Base-by-base conservation (phyloP, 2,888 invertebrate species). In the Ypsolopha sequella region DNA sequence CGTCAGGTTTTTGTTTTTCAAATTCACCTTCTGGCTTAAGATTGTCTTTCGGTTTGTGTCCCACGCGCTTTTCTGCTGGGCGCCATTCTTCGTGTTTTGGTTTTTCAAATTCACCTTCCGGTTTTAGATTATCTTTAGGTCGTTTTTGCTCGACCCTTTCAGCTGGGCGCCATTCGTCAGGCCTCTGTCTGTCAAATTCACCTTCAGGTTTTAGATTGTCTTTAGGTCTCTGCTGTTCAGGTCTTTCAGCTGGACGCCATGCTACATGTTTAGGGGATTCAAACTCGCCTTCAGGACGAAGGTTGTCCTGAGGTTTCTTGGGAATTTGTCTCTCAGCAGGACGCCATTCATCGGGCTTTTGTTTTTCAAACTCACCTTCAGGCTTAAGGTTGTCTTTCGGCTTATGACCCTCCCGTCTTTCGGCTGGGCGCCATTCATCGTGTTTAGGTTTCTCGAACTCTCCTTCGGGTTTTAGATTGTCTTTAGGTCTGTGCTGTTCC, bases 171-270 rank as follows among this genome's bases (percentile, higher is more conserved):
- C 60, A 73, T 51, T 63, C 55, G 14, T 69, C 61, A 60, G 75
- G 59, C 51, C 77, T 38, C 45, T 82, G 87, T 11, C 76, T 62
- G 51, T 87, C 76, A 59, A 90, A 89, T 0, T 88, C 87, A 0
- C 91, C 91, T 68, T 91, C 90, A 0, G 89, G 81, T 51, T 72
- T 77, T 0, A 91, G 62, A 58, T 91, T 90, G 49, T 90, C 89
- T 54, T 77, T 62, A 0, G 88, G 89, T 56, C 76, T 84, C 0
- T 67, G 78, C 0, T 66, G 79, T 7, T 61, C 63, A 0, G 74
- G 84, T 11, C 87, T 64, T 59, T 89, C 89, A 6, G 78, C 87
- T 0, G 89, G 88, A 7, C 68, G 71, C 61, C 76, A n/a, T n/a
- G n/a, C n/a, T n/a, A n/a, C n/a, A n/a, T n/a, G n/a, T 44, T 65